These are phyloP conservation scores for Thaumetopoea pityocampa DNA, from an alignment of 1,140 invertebrate species.

Conservation along the genomic window DNA sequence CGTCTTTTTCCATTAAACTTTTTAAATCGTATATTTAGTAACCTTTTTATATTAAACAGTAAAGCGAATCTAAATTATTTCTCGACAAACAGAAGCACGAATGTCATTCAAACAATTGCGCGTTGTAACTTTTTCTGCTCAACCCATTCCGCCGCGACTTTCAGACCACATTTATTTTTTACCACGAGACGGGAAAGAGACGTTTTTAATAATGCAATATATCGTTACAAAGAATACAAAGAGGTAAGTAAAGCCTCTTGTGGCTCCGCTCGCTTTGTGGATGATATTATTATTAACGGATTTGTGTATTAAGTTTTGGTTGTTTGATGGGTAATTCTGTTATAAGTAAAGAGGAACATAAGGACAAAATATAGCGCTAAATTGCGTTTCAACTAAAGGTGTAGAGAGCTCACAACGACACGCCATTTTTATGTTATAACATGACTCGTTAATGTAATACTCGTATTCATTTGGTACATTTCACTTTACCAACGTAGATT, in stretches of 20 bases:
- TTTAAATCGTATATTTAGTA: too few relatives aligned
- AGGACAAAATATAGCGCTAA: too few relatives aligned
- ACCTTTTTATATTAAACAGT: conserved; percentile 1
- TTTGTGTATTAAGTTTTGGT: conserved; percentile 31
- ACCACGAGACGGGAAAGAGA: conserved; percentile 33
- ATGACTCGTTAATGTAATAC: too few relatives aligned
- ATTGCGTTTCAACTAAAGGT: too few relatives aligned
- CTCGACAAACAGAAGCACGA: conserved; percentile 27
- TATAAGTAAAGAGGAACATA: too few relatives aligned
- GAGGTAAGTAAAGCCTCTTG: conserved; percentile 30
- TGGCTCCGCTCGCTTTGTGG: conserved; percentile 24
- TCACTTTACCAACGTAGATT: too few relatives aligned
- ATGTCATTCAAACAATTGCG: conserved; percentile 29
- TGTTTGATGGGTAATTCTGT: conserved; percentile 20
- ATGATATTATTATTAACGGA: conserved; percentile 28
- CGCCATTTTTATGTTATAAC: too few relatives aligned
- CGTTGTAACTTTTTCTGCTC: conserved; percentile 26
- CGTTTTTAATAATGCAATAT: conserved; percentile 58
- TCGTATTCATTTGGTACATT: too few relatives aligned
- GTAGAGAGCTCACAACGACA: too few relatives aligned
- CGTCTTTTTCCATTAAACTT: too few relatives aligned
- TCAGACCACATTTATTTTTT: conserved; percentile 44
- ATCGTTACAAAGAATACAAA: conserved; percentile 59
- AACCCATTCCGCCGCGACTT: conserved; percentile 28
- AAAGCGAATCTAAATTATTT: conserved; percentile 31